Base-by-base conservation (phyloP, 2,797 vertebrate genomes). In the Florisuga fusca region DNA sequence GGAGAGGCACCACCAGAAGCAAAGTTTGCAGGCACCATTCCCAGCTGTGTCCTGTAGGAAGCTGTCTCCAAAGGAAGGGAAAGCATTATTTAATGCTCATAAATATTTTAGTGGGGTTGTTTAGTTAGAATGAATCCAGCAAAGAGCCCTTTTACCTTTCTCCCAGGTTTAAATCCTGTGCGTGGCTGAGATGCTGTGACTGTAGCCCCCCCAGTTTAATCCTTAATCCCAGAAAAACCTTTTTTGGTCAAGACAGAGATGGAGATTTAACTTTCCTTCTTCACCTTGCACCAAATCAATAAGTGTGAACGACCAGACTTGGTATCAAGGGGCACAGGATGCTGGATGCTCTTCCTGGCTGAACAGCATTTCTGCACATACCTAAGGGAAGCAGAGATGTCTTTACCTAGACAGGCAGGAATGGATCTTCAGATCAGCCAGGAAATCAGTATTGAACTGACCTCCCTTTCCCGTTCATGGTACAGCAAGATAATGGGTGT, bases 101-200 rank as follows among this genome's bases (percentile, higher is more conserved):
- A 26, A 5, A 21, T 41, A 50, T n/a, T 33, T 83, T 7, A 23
- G 11, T 2, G 27, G 25, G 4, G 6, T 33, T 64, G 7, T 55
- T 71, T 17, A 61, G 26, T 50, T 67, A 33, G 46, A 86, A 34
- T 15, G 69, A 27, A 77, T 9, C 7, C n/a, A 58, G 26, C 1
- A 6, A 71, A 57, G 7, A 14, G 26, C 26, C 31, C 29, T 92
- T 63, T 76, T 19, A 33, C 13, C 0, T 38, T 45, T 76, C 12
- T 48, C 45, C 5, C 38, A 57, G 8, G 22, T 75, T 76, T 75
- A 21, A 87, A 91, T 0, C 4, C 10, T 3, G 0, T 11, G 15
- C 90, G 71, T 64, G 33, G 31, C 23, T 33, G 19, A 64, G 36
- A 57, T 36, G 21, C n/a, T 55, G 31, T 45, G 64, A 27, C 34